A percentile compares a stretch with the other conserved stretches of the same genome.
Evolutionary conservation across 2,888 invertebrate genomes (phyloP).

Genomic region (Herminia tarsipennalis): DNA sequence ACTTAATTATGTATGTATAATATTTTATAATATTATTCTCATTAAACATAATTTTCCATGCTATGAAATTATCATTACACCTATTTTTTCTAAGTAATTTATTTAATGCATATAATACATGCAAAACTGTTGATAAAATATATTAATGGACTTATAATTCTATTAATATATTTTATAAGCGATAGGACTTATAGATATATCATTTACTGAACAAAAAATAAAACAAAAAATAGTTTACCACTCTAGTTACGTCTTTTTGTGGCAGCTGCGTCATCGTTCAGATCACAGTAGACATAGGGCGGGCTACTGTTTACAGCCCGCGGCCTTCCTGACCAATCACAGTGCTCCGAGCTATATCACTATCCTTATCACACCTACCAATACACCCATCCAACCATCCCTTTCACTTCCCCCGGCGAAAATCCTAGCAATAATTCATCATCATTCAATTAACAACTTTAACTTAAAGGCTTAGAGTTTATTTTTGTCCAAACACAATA

Average conservation of each 20-base stretch:
- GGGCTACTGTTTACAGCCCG: conserved; percentile 86
- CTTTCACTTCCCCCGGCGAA: conserved; percentile 81
- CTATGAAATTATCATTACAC: too few species aligned
- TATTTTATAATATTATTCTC: too few species aligned
- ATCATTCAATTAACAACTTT: conserved; percentile 57
- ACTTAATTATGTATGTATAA: too few species aligned
- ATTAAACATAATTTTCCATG: too few species aligned
- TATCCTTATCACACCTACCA: conserved; percentile 59
- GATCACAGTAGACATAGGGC: conserved; percentile 86
- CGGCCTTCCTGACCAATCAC: conserved; percentile 87
- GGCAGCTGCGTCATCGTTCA: conserved; percentile 68
- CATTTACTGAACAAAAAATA: conserved; percentile 13
- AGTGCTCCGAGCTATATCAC: conserved; percentile 83
- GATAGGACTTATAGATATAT: too few species aligned
- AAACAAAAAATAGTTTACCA: conserved; percentile 35
- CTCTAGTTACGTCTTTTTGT: conserved; percentile 63
- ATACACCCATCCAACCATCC: conserved; percentile 64
- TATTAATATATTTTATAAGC: too few species aligned
- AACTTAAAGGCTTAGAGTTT: conserved; percentile 48
- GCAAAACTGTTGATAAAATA: too few species aligned
- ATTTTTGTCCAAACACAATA: conserved; percentile 47
- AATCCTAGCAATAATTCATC: conserved; percentile 70
- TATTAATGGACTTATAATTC: too few species aligned
- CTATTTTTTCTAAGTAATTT: too few species aligned
- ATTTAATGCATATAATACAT: too few species aligned